phyloP scores from a whole-genome alignment of 2,113 vertebrate genomes.

The Channa maculata region DNA sequence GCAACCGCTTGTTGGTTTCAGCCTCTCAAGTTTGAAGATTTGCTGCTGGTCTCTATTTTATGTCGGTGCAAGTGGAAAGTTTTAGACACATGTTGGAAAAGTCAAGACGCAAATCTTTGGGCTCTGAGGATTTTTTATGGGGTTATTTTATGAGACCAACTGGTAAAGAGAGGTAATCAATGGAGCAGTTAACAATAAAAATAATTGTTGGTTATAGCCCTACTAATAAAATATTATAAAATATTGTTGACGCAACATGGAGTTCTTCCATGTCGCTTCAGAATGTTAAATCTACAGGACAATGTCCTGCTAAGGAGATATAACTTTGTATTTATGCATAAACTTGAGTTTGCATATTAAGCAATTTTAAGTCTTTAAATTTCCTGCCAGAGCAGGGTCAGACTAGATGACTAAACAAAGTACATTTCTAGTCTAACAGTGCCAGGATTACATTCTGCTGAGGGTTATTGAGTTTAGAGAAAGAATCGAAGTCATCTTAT shows the following conservation, averaged over 20 bases:
- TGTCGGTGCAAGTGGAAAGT: too few relatives aligned
- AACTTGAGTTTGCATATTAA: conserved; percentile 23
- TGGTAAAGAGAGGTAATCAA: too few relatives aligned
- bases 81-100: too few relatives aligned
- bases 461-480: conserved; percentile 22
- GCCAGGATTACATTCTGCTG: conserved; percentile 31
- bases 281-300: background rate
- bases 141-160: too few relatives aligned
- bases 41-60: too few relatives aligned
- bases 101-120: too few relatives aligned
- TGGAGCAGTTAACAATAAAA: too few relatives aligned
- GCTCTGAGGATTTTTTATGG: background rate
- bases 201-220: too few relatives aligned
- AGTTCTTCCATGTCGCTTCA: background rate
- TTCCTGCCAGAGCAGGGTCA: conserved; percentile 11
- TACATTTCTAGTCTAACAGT: conserved; percentile 11
- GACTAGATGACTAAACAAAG: conserved; percentile 6
- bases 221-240: background rate
- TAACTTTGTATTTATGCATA: conserved; percentile 5
- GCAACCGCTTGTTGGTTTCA: too few relatives aligned
- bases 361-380: conserved; percentile 9
- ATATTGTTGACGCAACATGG: background rate
- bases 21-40: too few relatives aligned
- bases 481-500: background rate
- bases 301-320: conserved; percentile 18